Base-by-base conservation (phyloP, 92 coral and sea anemone species). In the Heliopora coerulea region DNA sequence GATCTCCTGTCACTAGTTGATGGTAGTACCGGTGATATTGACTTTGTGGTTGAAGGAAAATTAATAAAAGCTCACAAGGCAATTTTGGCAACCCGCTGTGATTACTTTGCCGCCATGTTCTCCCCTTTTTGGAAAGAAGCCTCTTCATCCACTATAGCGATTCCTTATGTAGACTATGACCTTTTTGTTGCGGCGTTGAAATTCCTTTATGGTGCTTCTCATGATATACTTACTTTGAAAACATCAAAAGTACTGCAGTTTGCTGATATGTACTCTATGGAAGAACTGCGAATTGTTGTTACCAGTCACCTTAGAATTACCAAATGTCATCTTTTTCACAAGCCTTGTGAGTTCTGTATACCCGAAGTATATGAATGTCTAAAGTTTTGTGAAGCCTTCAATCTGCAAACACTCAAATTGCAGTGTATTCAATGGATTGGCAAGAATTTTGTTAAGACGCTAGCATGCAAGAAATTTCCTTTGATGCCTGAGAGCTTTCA, bases 271-370 rank as follows among this genome's bases (percentile, higher is more conserved):
- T 95, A 95, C 64, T 87, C 88, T 19, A 67, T 95, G 37, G 86
- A 83, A 40, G 90, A 91, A 54, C 39, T 95, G 63, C 88, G 73
- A 49, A 85, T 88, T 66, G 84, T 90, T 11, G 84, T 90, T 19
- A 54, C 18, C 28, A 74, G 83, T 34, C 75, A 86, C 32, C 82
- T 95, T 18, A 90, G 65, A 83, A 84, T 95, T 33, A 87, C 83
- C 32, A 84, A 82, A 39, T 95, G 99, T 59, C 99, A 95, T 52
- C 77, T 95, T 56, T 95, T 95, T 80, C 99, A 95, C 82, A 95
- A 95, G 91, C 77, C 77, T 12, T 70, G 77, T 41, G 5, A 26
- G 29, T 30, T 30, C 17, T 70, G 77, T 35, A 70, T 70, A 20
- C 63, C 77, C 3, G 63, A 70, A 70, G 77, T 70, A 11, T 70